Evolutionary conservation across 2,113 vertebrate genomes (phyloP).

Genomic region (Pelobates fuscus): DNA sequence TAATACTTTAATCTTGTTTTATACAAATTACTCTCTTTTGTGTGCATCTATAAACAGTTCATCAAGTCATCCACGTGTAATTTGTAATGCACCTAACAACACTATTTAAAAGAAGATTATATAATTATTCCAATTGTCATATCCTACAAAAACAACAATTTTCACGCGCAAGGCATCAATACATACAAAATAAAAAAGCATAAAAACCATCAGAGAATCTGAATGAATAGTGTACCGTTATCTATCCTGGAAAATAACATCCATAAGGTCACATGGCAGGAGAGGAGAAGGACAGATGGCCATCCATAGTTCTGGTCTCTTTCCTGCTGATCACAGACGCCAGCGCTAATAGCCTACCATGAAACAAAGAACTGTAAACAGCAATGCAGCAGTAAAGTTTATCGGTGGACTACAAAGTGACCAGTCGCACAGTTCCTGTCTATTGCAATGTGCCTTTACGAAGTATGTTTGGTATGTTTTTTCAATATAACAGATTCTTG

Average conservation of each 20-base stretch:
- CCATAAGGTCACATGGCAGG: constrained; percentile 50
- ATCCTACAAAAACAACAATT: too few relatives aligned
- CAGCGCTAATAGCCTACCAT: constrained; percentile 14
- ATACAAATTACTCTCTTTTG: too few relatives aligned
- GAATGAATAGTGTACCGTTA: constrained; percentile 12
- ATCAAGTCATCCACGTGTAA: too few relatives aligned
- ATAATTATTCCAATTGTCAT: too few relatives aligned
- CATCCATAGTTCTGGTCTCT: constrained; percentile 4
- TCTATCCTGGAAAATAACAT: constrained; percentile 38
- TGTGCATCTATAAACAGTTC: too few relatives aligned
- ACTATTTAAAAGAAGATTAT: too few relatives aligned
- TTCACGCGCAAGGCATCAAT: too few relatives aligned
- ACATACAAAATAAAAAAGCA: too few relatives aligned
- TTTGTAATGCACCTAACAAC: too few relatives aligned
- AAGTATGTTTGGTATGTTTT: too few relatives aligned
- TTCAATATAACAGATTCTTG: too few relatives aligned
- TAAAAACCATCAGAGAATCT: background rate
- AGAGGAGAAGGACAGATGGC: constrained; percentile 44
- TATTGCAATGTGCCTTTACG: background rate
- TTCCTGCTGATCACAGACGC: constrained; percentile 31
- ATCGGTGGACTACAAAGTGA: constrained; percentile 27
- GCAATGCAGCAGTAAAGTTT: constrained; percentile 13
- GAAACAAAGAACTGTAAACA: constrained; percentile 11
- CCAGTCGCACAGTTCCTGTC: background rate
- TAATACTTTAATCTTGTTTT: too few relatives aligned